Evolutionary conservation across 2,113 vertebrate genomes (phyloP).

Genomic region (Acrocephalus kingi): DNA sequence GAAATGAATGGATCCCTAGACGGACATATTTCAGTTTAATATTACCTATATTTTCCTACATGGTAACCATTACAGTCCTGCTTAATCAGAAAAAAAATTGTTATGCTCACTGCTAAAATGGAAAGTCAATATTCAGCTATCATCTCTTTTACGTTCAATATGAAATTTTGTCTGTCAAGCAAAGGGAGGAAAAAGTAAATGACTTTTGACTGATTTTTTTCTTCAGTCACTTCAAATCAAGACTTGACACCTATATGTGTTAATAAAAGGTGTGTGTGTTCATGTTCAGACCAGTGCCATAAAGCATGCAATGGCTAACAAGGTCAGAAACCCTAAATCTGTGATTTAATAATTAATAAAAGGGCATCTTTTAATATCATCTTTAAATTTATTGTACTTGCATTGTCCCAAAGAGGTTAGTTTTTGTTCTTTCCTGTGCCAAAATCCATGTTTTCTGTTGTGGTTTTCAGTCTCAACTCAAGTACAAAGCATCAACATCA

Average conservation of each 20-base stretch:
- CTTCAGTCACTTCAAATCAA: neutral
- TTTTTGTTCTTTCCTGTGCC: neutral
- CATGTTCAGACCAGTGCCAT: neutral
- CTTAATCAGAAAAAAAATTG: slow-evolving; percentile 42
- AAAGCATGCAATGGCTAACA: neutral
- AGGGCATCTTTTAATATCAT: neutral
- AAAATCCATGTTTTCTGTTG: neutral
- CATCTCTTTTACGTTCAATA: slow-evolving; percentile 30
- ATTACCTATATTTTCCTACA: slow-evolving; percentile 74
- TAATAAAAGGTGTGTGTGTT: neutral
- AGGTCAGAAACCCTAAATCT: neutral
- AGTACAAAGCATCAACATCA: neutral
- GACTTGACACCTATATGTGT: neutral
- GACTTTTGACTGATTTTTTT: slow-evolving; percentile 20
- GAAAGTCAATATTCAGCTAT: slow-evolving; percentile 44
- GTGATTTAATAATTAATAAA: neutral
- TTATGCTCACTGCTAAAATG: slow-evolving; percentile 32
- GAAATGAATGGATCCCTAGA: slow-evolving; percentile 76
- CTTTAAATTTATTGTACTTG: neutral
- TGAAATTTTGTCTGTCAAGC: slow-evolving; percentile 20
- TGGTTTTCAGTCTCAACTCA: neutral
- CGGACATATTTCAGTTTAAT: slow-evolving; percentile 75
- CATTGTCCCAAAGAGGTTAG: neutral
- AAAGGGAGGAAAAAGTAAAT: neutral
- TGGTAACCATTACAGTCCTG: slow-evolving; percentile 61